phyloP scores from a whole-genome alignment of 2,888 invertebrate species.

The Rotaria magnacalcarata region DNA sequence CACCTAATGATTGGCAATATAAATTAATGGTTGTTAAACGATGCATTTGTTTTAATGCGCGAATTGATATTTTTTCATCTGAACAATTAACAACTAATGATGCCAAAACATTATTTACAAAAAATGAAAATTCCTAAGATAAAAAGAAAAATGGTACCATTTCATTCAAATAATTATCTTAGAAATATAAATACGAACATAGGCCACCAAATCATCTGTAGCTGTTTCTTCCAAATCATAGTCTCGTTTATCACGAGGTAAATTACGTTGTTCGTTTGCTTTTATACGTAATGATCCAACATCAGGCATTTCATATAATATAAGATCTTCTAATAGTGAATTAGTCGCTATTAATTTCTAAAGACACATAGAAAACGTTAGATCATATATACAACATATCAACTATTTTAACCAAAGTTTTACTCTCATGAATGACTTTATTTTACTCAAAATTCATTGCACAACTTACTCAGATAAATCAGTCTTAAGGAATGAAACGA shows the following conservation, averaged over 20 bases:
- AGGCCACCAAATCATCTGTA: background rate
- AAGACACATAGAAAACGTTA: too few relatives aligned
- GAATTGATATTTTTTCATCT: background rate
- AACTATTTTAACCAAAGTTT: too few relatives aligned
- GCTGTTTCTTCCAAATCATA: constrained; percentile 2
- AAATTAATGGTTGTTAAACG: constrained; percentile 8
- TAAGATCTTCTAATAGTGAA: too few relatives aligned
- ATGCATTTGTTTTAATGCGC: constrained; percentile 22
- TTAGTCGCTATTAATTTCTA: too few relatives aligned
- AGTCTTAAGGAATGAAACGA: too few relatives aligned
- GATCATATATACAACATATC: too few relatives aligned
- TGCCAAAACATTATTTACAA: background rate
- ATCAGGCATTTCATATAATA: too few relatives aligned
- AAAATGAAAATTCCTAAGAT: background rate
- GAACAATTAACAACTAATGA: background rate
- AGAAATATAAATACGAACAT: background rate
- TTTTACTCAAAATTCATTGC: too few relatives aligned
- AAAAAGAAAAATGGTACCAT: background rate
- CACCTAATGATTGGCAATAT: background rate
- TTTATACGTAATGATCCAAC: background rate
- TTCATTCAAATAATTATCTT: too few relatives aligned
- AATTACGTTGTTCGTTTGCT: background rate
- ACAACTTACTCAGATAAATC: too few relatives aligned
- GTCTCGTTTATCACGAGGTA: background rate
- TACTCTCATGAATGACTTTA: too few relatives aligned